Conservation (phyloP, 2,113 vertebrate genomes). For the Myrmecophaga tridactyla region DNA sequence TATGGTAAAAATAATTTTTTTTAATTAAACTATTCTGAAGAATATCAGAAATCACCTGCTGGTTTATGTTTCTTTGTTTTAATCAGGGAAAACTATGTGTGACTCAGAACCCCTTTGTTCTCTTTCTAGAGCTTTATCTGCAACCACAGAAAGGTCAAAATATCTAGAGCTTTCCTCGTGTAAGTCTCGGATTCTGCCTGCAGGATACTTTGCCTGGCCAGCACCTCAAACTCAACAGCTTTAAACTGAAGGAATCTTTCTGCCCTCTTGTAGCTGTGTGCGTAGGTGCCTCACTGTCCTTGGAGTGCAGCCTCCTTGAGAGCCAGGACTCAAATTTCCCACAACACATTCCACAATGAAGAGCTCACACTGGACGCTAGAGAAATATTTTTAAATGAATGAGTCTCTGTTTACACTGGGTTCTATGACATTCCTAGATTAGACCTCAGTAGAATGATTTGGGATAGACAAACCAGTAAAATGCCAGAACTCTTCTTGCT, state of each 20-base stretch:
- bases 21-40: not conserved
- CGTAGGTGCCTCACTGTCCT: not conserved
- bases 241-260: not conserved
- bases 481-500: conserved; percentile 42
- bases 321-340: not conserved
- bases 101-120: not conserved
- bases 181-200: not conserved
- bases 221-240: not conserved
- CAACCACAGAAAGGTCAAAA: not conserved
- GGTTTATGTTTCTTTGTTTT: not conserved
- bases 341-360: not conserved
- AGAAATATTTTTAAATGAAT: conserved; percentile 17
- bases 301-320: not conserved
- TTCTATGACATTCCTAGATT: not conserved
- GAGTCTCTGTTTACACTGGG: not conserved
- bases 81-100: not conserved
- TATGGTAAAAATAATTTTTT: not conserved
- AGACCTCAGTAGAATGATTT: conserved; percentile 3
- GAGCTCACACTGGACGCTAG: not conserved
- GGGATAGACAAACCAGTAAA: conserved; percentile 18
- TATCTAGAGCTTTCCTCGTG: not conserved
- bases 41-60: not conserved
- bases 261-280: not conserved
- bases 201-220: not conserved
- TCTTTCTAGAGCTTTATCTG: not conserved